These are phyloP conservation scores for Sibirionetta formosa DNA, from an alignment of 2,797 vertebrate genomes.

Conservation along the genomic window DNA sequence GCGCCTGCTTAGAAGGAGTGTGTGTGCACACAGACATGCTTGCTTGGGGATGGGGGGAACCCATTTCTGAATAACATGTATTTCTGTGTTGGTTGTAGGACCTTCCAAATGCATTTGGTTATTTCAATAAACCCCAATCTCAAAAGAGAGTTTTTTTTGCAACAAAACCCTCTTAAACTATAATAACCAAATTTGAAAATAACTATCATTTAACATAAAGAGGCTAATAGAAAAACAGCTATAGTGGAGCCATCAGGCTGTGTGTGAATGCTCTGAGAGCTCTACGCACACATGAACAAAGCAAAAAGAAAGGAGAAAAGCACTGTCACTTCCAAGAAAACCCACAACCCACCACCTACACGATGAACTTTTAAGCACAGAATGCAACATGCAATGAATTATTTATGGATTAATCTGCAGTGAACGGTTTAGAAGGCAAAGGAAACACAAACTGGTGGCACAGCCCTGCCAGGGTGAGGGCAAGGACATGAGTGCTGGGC, in stretches of 20 bases:
- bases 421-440: slow-evolving; percentile 60
- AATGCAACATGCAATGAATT: slow-evolving; percentile 53
- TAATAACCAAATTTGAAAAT: slow-evolving; percentile 22
- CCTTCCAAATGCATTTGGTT: neutral
- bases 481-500: neutral
- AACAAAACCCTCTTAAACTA: neutral
- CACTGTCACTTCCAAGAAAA: slow-evolving; percentile 42
- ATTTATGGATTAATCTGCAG: slow-evolving; percentile 69
- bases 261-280: neutral
- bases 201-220: neutral
- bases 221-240: neutral
- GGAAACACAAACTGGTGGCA: neutral
- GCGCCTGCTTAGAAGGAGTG: neutral
- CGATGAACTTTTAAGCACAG: slow-evolving; percentile 50
- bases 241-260: neutral
- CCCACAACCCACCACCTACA: slow-evolving; percentile 50
- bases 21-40: too few species aligned
- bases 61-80: neutral
- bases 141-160: neutral
- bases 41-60: neutral
- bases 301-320: slow-evolving; percentile 3
- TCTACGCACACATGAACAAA: neutral
- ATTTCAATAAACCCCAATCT: neutral
- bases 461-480: neutral
- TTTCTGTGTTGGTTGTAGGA: neutral